phyloP scores from a whole-genome alignment of 2,797 vertebrate genomes.

The Anguilla marmorata region DNA sequence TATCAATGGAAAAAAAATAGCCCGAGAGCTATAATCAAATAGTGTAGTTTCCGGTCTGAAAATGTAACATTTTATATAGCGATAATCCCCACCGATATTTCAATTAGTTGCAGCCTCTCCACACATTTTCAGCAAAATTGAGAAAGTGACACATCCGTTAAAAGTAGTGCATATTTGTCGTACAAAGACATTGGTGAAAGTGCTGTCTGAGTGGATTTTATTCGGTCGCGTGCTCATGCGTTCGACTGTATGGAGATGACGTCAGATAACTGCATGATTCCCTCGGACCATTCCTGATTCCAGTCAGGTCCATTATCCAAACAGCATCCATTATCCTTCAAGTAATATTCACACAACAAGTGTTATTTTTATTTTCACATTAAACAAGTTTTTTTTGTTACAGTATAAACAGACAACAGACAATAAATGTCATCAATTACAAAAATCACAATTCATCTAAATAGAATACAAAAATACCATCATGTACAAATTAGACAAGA shows the following conservation, averaged over 20 bases:
- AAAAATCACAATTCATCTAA: constrained; percentile 55
- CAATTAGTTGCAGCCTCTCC: not conserved
- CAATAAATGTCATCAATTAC: constrained; percentile 58
- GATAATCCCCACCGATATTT: not conserved
- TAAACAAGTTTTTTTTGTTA: constrained; percentile 46
- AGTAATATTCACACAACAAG: not conserved
- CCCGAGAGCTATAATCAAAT: not conserved
- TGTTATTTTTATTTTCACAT: constrained; percentile 60
- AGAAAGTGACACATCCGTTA: not conserved
- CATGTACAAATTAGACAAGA: constrained; percentile 52
- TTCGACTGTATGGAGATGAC: not conserved
- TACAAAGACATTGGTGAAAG: not conserved
- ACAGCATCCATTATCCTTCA: not conserved
- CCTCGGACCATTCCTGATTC: not conserved
- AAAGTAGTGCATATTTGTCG: not conserved
- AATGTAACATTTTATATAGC: not conserved
- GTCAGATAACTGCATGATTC: not conserved
- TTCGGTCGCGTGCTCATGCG: not conserved
- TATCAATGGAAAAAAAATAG: not conserved
- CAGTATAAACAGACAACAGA: constrained; percentile 36
- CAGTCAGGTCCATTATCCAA: not conserved
- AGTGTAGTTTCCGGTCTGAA: not conserved
- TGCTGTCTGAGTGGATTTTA: not conserved
- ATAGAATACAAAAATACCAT: constrained; percentile 48
- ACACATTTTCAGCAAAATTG: not conserved